Evolutionary conservation across 2,888 invertebrate genomes (phyloP).

Genomic region (Barypeithes pellucidus): DNA sequence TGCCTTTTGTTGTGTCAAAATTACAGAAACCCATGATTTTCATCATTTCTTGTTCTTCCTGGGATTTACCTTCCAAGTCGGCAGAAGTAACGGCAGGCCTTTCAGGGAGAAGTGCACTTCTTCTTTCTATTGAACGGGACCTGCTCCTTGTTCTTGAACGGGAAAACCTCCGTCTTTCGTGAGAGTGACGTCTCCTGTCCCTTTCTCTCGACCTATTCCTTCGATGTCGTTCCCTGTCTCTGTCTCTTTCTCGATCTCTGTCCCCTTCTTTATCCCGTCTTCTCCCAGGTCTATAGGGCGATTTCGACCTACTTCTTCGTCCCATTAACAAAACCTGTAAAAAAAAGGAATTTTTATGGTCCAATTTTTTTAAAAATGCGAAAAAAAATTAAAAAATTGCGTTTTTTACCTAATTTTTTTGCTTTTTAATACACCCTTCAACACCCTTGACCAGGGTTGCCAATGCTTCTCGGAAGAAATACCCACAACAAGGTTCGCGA

Average conservation of each 20-base stretch:
- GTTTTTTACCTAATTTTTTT: constrained; percentile 59
- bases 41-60: constrained; percentile 96
- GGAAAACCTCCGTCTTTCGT: constrained; percentile 68
- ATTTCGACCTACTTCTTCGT: constrained; percentile 71
- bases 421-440: constrained; percentile 57
- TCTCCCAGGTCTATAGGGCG: constrained; percentile 71
- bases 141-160: constrained; percentile 66
- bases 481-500: too few relatives aligned
- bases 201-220: constrained; percentile 68
- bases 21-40: constrained; percentile 97
- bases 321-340: constrained; percentile 69
- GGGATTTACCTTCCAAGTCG: constrained; percentile 91
- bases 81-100: constrained; percentile 84
- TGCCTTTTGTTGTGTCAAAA: constrained; percentile 97
- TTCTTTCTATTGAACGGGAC: constrained; percentile 65
- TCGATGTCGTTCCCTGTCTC: constrained; percentile 69
- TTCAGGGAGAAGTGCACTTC: constrained; percentile 67
- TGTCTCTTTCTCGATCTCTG: constrained; percentile 71
- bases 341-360: constrained; percentile 56
- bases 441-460: too few relatives aligned
- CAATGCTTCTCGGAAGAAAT: too few relatives aligned
- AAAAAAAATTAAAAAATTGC: constrained; percentile 52
- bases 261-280: constrained; percentile 72
- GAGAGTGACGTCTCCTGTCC: constrained; percentile 70
- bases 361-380: constrained; percentile 48